Base-by-base conservation (phyloP, 1,140 invertebrate genomes). In the Gonatopus flavifemur region DNA sequence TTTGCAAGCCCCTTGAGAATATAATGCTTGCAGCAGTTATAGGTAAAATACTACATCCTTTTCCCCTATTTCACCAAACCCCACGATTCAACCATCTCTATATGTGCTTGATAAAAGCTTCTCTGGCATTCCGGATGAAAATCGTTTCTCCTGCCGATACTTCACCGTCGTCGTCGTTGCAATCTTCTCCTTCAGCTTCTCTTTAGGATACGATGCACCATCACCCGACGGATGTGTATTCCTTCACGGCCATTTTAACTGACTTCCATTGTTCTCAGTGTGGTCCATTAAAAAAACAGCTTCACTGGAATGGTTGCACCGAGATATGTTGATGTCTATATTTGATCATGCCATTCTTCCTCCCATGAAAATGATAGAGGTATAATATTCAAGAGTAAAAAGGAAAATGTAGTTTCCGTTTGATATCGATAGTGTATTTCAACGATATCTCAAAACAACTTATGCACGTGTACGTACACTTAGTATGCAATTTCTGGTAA, bases 91-190 rank as follows among this genome's bases (percentile, higher is more conserved):
- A 19, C 16, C 16, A 21, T 25, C 39, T 30, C 39, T 43, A n/a
- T 35, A 39, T 41, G 30, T 25, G 37, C 24, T n/a, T 42, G 57
- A 32, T 58, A 54, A 60, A 59, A 60, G 56, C 56, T 58, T 59
- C n/a, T n/a, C 56, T 47, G 55, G 32, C 28, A 21, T 31, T 21
- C 9, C 31, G 36, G 32, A 37, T 53, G 30, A 15, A 30, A 54
- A 54, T 49, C 51, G 51, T 43, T 22, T n/a, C n/a, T n/a, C n/a
- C n/a, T n/a, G n/a, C n/a, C n/a, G n/a, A n/a, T n/a, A n/a, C n/a
- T 24, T 28, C 36, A 30, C 35, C 46, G n/a, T n/a, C n/a, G n/a
- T n/a, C n/a, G n/a, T n/a, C n/a, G n/a, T n/a, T n/a, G n/a, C n/a
- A n/a, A n/a, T 36, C 37, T 22, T 24, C 8, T 18, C 15, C 33